A percentile compares a stretch with the other conserved stretches of the same genome.
Conservation (phyloP, 2,888 invertebrate species). For the Lycophotia porphyrea region DNA sequence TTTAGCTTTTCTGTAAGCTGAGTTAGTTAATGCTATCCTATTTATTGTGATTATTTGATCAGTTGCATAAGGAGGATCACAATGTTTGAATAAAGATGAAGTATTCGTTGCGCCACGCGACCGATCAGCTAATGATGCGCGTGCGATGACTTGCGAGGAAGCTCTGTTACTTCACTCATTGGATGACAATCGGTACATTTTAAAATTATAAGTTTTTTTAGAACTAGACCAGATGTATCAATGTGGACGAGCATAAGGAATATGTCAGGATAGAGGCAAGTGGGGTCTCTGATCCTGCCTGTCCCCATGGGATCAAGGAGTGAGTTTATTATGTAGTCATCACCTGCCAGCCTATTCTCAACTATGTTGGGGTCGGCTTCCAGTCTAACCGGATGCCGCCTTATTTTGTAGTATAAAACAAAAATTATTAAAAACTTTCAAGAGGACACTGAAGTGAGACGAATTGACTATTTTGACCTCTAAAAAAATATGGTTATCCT, state of each 20-base stretch:
- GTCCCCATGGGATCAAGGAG: background rate
- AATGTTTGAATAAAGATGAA: slow-evolving; percentile 21
- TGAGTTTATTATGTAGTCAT: background rate
- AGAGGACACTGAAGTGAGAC: background rate
- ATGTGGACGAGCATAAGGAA: background rate
- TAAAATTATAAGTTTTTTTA: background rate
- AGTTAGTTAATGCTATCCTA: background rate
- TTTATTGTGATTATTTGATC: background rate
- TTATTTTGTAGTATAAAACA: too few relatives aligned
- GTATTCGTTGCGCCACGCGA: slow-evolving; percentile 24
- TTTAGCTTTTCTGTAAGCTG: background rate
- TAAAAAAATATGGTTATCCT: background rate
- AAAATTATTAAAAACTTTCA: too few relatives aligned
- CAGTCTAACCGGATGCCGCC: too few relatives aligned
- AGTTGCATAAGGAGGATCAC: slow-evolving; percentile 6
- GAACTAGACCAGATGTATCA: background rate
- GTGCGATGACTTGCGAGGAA: slow-evolving; percentile 17
- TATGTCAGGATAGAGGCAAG: background rate
- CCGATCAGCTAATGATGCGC: slow-evolving; percentile 33
- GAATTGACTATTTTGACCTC: background rate
- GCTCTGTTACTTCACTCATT: slow-evolving; percentile 36
- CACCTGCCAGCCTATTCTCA: too few relatives aligned
- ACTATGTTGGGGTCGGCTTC: too few relatives aligned
- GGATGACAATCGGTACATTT: background rate
- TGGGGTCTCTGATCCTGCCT: background rate